phyloP scores from a whole-genome alignment of 2,113 vertebrate genomes.

The Geococcyx californianus region DNA sequence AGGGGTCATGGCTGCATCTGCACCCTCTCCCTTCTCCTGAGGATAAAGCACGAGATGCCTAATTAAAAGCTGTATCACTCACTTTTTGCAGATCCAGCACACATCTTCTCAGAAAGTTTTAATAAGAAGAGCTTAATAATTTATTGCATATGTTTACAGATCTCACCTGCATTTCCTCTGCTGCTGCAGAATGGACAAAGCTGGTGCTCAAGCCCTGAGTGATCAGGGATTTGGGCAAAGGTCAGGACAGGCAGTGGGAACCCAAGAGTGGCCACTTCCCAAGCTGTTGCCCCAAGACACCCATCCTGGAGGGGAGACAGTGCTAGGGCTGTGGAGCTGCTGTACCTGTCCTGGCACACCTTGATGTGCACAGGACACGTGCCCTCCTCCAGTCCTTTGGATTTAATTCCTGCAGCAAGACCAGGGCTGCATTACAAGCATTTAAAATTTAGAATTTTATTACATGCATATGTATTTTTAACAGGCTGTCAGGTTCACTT shows the following conservation, averaged over 20 bases:
- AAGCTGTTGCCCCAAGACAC: background rate
- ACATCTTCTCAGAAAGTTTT: background rate
- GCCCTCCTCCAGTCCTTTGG: background rate
- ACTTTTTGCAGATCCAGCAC: background rate
- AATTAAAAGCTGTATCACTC: background rate
- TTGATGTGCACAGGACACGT: accelerated
- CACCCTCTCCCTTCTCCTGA: background rate
- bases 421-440: background rate
- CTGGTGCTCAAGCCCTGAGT: background rate
- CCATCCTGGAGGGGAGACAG: background rate
- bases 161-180: background rate
- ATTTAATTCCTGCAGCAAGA: background rate
- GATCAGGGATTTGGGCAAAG: accelerated
- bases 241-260: background rate
- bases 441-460: background rate
- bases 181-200: background rate
- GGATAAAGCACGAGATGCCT: background rate
- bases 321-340: background rate
- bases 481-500: accelerated
- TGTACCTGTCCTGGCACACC: background rate
- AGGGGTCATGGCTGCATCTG: background rate
- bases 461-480: accelerated
- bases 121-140: no score
- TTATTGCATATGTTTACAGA: background rate
- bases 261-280: background rate